Percentiles rank a stretch among this genome's conserved stretches.
Evolutionary conservation across 2,113 vertebrate genomes (phyloP).

Genomic region (Smithornis capensis): DNA sequence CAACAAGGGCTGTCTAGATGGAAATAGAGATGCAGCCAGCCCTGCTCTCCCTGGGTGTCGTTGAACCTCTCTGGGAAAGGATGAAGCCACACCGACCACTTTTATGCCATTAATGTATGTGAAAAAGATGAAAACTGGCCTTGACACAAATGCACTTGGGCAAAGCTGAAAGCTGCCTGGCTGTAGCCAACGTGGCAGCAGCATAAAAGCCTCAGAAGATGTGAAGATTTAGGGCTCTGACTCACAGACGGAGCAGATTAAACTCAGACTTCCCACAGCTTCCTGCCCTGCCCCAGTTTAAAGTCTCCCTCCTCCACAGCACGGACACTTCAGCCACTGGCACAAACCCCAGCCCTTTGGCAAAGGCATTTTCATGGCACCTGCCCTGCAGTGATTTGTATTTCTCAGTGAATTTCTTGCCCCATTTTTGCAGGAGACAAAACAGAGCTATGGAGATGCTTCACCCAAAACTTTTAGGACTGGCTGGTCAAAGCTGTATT

Average conservation of each 20-base stretch:
- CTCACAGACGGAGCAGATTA: conserved; percentile 56
- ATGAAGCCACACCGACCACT: not conserved
- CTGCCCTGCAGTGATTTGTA: not conserved
- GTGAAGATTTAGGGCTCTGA: conserved; percentile 29
- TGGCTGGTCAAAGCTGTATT: not conserved
- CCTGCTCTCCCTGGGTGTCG: not conserved
- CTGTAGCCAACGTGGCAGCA: not conserved
- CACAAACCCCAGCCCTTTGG: not conserved
- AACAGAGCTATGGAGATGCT: accelerated
- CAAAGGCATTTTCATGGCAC: not conserved
- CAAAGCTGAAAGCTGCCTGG: conserved; percentile 5
- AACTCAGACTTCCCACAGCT: conserved; percentile 62
- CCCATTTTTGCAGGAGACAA: not conserved
- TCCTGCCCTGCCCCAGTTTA: conserved; percentile 24
- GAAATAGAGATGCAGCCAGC: not conserved
- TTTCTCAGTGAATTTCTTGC: accelerated
- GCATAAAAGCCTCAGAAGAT: not conserved
- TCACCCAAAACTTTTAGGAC: not conserved
- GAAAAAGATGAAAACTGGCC: not conserved
- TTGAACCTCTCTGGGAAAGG: not conserved
- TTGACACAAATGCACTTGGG: not conserved
- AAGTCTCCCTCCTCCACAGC: not conserved
- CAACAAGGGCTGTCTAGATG: not conserved
- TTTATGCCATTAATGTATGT: not conserved
- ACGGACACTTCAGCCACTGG: not conserved